Evolutionary conservation across 2,888 invertebrate species (phyloP).

Genomic region (Orchestes rusci): DNA sequence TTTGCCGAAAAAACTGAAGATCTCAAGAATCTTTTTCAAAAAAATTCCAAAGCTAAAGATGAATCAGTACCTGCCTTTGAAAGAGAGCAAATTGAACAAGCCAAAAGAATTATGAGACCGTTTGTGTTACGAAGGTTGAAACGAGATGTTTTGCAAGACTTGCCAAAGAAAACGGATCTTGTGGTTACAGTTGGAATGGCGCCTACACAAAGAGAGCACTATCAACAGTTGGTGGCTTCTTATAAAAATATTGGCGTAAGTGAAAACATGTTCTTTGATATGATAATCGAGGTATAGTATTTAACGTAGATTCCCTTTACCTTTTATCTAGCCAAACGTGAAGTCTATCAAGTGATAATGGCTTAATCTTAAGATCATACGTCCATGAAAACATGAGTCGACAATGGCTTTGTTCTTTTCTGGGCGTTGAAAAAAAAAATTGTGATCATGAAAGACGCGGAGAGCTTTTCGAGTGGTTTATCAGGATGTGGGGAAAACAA

Average conservation of each 20-base stretch:
- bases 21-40: constrained; percentile 80
- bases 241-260: constrained; percentile 52
- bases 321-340: too few relatives aligned
- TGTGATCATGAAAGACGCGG: too few relatives aligned
- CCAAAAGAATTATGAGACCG: constrained; percentile 93
- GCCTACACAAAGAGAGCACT: constrained; percentile 64
- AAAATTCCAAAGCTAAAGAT: constrained; percentile 53
- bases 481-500: too few relatives aligned
- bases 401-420: too few relatives aligned
- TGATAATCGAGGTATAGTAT: too few relatives aligned
- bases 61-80: constrained; percentile 75
- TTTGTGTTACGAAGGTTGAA: constrained; percentile 87
- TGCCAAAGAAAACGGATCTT: constrained; percentile 76
- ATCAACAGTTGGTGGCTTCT: constrained; percentile 63
- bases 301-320: too few relatives aligned
- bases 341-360: too few relatives aligned
- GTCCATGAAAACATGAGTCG: too few relatives aligned
- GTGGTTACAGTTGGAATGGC: constrained; percentile 63
- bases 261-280: too few relatives aligned
- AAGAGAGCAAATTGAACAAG: constrained; percentile 81
- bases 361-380: too few relatives aligned
- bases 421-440: too few relatives aligned
- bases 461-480: too few relatives aligned
- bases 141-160: constrained; percentile 73
- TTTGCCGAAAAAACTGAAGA: constrained; percentile 84